A percentile compares a stretch with the other conserved stretches of the same genome.
phyloP scores from a whole-genome alignment of 2,888 invertebrate species.

The Belgica antarctica region DNA sequence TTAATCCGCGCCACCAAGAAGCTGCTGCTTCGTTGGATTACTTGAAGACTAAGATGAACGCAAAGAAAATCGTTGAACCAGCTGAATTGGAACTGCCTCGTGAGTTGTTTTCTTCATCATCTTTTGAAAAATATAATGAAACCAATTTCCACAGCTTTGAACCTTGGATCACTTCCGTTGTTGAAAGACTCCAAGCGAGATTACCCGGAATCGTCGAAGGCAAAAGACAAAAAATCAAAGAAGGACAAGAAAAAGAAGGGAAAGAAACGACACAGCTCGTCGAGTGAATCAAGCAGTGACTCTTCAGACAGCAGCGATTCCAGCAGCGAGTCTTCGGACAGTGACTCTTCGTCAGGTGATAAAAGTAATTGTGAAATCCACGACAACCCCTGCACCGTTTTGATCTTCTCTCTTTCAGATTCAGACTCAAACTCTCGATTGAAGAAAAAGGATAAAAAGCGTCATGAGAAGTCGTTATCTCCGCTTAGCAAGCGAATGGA shows the following conservation, averaged over 20 bases:
- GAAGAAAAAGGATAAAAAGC: slow-evolving; percentile 60
- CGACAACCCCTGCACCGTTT: background rate
- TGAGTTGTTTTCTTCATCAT: slow-evolving; percentile 48
- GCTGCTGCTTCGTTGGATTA: slow-evolving; percentile 81
- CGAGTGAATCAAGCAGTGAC: slow-evolving; percentile 53
- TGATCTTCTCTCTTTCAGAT: slow-evolving; percentile 45
- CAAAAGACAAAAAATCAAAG: slow-evolving; percentile 57
- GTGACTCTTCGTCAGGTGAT: slow-evolving; percentile 61
- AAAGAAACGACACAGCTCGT: slow-evolving; percentile 64
- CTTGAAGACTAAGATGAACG: slow-evolving; percentile 66
- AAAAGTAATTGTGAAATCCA: background rate
- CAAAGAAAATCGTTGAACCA: slow-evolving; percentile 64
- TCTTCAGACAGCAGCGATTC: slow-evolving; percentile 60
- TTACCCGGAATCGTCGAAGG: slow-evolving; percentile 49
- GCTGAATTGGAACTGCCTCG: slow-evolving; percentile 63
- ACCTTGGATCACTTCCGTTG: slow-evolving; percentile 44
- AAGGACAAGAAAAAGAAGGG: slow-evolving; percentile 65
- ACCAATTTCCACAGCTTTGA: slow-evolving; percentile 47
- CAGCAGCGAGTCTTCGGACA: slow-evolving; percentile 62
- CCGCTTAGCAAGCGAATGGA: slow-evolving; percentile 83
- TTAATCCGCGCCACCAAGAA: slow-evolving; percentile 84
- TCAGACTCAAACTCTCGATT: slow-evolving; percentile 58
- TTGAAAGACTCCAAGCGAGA: slow-evolving; percentile 46
- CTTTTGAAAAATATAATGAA: slow-evolving; percentile 45
- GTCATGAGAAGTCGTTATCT: slow-evolving; percentile 71